Conservation (phyloP, 2,888 invertebrate species). For the Sarcophaga caerulescens region DNA sequence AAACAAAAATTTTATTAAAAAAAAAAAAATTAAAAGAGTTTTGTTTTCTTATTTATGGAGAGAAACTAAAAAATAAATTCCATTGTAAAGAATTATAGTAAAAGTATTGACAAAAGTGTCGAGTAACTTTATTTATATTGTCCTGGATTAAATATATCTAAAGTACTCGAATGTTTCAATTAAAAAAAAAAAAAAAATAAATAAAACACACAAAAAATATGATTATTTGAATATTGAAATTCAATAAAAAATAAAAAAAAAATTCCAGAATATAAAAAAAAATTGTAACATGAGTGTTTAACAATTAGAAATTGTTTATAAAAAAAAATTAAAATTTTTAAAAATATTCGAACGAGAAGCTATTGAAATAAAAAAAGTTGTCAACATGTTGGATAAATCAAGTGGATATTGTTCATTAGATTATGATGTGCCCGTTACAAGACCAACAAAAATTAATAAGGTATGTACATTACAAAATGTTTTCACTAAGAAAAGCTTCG, state of each 20-base stretch:
- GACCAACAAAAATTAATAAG: constrained; percentile 77
- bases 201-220: constrained; percentile 50
- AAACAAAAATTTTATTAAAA: constrained; percentile 16
- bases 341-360: constrained; percentile 4
- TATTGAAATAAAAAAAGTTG: background rate
- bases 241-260: constrained; percentile 36
- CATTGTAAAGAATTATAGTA: background rate
- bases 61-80: constrained; percentile 1
- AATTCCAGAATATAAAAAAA: background rate
- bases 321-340: background rate
- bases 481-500: no score
- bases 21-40: background rate
- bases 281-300: background rate
- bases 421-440: constrained; percentile 79
- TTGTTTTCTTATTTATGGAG: background rate
- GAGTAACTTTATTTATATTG: constrained; percentile 78
- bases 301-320: background rate
- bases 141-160: constrained; percentile 79
- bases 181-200: constrained; percentile 25
- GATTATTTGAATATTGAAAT: constrained; percentile 18
- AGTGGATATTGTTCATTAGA: constrained; percentile 75
- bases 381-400: constrained; percentile 77
- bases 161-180: constrained; percentile 72
- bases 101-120: constrained; percentile 57
- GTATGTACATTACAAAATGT: constrained; percentile 62